A percentile compares a stretch with the other conserved stretches of the same genome.
These are phyloP conservation scores for Epinephelus awoara DNA, from an alignment of 2,797 vertebrate genomes.

Conservation along the genomic window DNA sequence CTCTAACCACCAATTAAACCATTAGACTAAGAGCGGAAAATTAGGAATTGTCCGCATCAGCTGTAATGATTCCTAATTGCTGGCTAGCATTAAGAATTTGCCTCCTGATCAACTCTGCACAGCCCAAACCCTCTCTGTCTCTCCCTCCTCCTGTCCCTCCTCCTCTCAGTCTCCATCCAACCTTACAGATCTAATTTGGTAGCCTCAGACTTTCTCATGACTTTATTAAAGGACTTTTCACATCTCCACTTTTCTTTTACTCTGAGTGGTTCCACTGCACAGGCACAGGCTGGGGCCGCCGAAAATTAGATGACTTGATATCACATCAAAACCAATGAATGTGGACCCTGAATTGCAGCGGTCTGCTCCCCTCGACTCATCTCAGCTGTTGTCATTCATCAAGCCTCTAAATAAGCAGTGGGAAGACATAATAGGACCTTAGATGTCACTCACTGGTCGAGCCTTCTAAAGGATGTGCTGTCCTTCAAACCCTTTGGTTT, in stretches of 20 bases:
- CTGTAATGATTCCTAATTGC: conserved; percentile 68
- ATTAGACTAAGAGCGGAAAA: conserved; percentile 57
- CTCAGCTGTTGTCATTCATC: conserved; percentile 50
- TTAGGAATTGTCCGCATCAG: conserved; percentile 39
- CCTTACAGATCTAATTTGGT: conserved; percentile 74
- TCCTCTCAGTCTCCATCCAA: conserved; percentile 49
- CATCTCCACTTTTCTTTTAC: conserved; percentile 74
- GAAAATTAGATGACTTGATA: conserved; percentile 78
- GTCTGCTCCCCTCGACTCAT: conserved; percentile 31
- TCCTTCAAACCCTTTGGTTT: conserved; percentile 45
- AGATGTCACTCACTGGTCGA: conserved; percentile 38
- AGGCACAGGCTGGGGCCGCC: conserved; percentile 56
- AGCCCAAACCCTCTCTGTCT: conserved; percentile 29
- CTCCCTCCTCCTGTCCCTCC: conserved; percentile 12
- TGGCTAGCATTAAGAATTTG: conserved; percentile 47
- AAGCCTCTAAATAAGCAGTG: conserved; percentile 39
- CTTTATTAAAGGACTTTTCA: conserved; percentile 81
- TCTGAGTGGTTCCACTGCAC: conserved; percentile 66
- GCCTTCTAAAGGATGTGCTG: conserved; percentile 40
- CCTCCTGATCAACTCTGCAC: conserved; percentile 43
- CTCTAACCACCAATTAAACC: conserved; percentile 49
- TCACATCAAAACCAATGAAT: conserved; percentile 74
- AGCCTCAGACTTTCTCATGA: conserved; percentile 66
- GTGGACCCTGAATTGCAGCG: conserved; percentile 40
- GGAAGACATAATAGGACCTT: conserved; percentile 45